These are phyloP conservation scores for Melanotaenia trifasciata DNA, from an alignment of 2,797 vertebrate genomes.

Conservation along the genomic window DNA sequence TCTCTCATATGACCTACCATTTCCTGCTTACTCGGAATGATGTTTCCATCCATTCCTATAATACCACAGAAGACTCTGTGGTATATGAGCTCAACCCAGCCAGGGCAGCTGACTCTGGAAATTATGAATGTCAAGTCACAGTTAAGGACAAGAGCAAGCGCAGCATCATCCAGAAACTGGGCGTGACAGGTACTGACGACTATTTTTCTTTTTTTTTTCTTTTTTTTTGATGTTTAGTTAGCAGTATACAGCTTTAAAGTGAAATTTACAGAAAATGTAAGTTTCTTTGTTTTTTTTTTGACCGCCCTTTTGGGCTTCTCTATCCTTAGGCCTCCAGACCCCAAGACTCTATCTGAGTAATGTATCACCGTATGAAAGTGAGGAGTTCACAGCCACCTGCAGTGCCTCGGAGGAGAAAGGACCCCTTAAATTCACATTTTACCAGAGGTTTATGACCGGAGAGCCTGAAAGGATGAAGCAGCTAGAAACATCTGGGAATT, in stretches of 20 bases:
- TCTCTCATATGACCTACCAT: slow-evolving; percentile 45
- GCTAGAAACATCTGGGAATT: slow-evolving; percentile 16
- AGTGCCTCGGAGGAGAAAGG: slow-evolving; percentile 76
- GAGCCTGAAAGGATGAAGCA: slow-evolving; percentile 28
- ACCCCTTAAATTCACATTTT: slow-evolving; percentile 65
- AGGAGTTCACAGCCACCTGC: slow-evolving; percentile 70
- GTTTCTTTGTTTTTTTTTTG: background rate
- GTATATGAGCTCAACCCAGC: slow-evolving; percentile 59
- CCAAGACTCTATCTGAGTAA: slow-evolving; percentile 65
- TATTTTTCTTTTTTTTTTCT: background rate
- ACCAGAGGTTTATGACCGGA: slow-evolving; percentile 27
- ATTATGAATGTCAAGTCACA: slow-evolving; percentile 73
- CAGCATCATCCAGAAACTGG: slow-evolving; percentile 51
- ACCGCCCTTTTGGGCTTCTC: background rate
- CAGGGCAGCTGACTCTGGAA: slow-evolving; percentile 75
- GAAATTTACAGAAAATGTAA: too few relatives aligned
- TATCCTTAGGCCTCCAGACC: slow-evolving; percentile 74
- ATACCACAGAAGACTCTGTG: slow-evolving; percentile 37
- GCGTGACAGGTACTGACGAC: slow-evolving; percentile 72
- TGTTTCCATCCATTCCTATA: slow-evolving; percentile 40
- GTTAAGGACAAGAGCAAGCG: slow-evolving; percentile 63
- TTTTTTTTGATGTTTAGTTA: background rate
- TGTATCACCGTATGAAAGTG: slow-evolving; percentile 43
- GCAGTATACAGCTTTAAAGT: too few relatives aligned
- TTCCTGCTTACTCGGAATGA: slow-evolving; percentile 68